Conservation (phyloP, 2,797 vertebrate genomes). For the Natrix natrix region DNA sequence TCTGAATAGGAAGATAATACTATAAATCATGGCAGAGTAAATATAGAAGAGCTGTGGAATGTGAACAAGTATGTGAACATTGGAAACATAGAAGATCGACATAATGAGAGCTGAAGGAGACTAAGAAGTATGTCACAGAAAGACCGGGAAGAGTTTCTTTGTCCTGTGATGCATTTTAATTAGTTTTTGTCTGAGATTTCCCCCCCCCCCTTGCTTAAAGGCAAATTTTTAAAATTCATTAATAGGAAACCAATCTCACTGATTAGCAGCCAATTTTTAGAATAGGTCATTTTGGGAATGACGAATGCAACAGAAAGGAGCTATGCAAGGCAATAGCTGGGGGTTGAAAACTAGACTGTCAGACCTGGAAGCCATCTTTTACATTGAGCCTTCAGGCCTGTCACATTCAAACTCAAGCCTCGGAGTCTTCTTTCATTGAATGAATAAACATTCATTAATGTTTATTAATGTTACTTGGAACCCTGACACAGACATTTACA, state of each 20-base stretch:
- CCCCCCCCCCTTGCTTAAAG: not conserved
- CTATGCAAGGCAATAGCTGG: not conserved
- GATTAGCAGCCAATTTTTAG: not conserved
- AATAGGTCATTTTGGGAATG: not conserved
- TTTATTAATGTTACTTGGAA: no score
- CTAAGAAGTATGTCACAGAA: not conserved
- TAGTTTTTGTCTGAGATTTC: slow-evolving; percentile 2
- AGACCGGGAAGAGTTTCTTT: not conserved
- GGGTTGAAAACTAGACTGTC: not conserved
- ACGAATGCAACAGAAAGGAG: not conserved
- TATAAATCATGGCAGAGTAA: slow-evolving; percentile 40
- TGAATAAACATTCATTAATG: no score
- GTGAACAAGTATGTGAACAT: slow-evolving; percentile 32
- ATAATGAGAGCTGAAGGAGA: not conserved
- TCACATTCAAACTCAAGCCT: no score
- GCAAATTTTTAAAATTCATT: slow-evolving; percentile 6
- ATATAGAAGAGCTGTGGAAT: slow-evolving; percentile 37
- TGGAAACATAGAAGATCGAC: slow-evolving; percentile 22
- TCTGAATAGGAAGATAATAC: slow-evolving; percentile 50
- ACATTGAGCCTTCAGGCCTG: no score
- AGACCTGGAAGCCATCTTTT: no score
- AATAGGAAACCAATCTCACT: slow-evolving; percentile 15
- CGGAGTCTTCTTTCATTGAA: no score
- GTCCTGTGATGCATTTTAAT: slow-evolving; percentile 31
- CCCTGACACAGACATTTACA: not conserved